Evolutionary conservation across 1,140 invertebrate species (phyloP).

Genomic region (Psix sp.): DNA sequence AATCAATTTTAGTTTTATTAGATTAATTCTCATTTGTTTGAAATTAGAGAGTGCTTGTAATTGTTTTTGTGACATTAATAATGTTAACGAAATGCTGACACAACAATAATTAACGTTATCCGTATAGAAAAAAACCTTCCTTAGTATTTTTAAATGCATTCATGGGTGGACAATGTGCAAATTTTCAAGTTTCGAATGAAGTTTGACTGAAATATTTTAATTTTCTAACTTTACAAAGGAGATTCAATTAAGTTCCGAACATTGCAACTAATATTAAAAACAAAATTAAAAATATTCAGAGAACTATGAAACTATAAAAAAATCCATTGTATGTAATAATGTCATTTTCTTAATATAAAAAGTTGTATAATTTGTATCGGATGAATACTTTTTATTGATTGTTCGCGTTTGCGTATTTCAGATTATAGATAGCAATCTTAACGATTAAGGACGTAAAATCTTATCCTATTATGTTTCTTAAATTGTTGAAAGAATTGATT

Average conservation of each 20-base stretch:
- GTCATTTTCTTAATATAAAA: too few species aligned
- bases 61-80: conserved; percentile 10
- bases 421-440: neutral
- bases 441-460: neutral
- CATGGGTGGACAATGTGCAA: too few species aligned
- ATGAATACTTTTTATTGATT: neutral
- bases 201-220: neutral
- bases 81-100: conserved; percentile 9
- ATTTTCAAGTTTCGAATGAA: too few species aligned
- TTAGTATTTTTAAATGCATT: too few species aligned
- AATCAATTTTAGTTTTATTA: conserved; percentile 8
- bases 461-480: conserved; percentile 17
- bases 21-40: neutral
- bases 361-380: neutral
- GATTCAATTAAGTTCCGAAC: too few species aligned
- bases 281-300: too few species aligned
- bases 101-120: neutral
- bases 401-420: neutral
- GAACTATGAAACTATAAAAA: too few species aligned
- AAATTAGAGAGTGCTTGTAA: neutral
- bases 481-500: conserved; percentile 1
- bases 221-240: too few species aligned
- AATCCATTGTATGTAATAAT: too few species aligned
- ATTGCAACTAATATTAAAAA: too few species aligned
- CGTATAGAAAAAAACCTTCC: neutral